Base-by-base conservation (phyloP, 1,140 invertebrate genomes). In the Eueides isabella region DNA sequence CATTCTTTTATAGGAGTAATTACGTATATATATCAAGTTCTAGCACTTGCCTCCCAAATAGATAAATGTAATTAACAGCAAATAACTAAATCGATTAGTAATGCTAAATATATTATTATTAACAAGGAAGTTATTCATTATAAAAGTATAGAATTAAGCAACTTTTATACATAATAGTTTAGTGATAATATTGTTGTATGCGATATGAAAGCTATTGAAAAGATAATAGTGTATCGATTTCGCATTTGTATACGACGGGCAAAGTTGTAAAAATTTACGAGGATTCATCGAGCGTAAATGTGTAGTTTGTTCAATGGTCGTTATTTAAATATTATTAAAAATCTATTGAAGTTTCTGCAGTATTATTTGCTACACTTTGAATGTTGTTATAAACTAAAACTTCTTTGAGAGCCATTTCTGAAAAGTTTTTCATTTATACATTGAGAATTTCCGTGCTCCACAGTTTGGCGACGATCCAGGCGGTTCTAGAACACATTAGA, bases 201-300 rank as follows among this genome's bases (percentile, higher is more conserved):
- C 55, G 67, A 61, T 61, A 69, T 61, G 31, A 61, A 61, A 61
- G 48, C 67, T 69, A 69, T 61, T 61, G 67, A 69, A 69, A 69
- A 69, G 67, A 69, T 61, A 69, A 69, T 23, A 38, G 31, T 69
- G 55, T 69, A 69, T 69, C 31, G 67, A 61, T 69, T 69, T 69
- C 38, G 23, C 67, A 69, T 69, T 69, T 69, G 67, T 69, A 69
- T 61, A 69, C 67, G 35, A 63, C 67, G 55, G 55, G 41, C 55
- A 28, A 61, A 69, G 67, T 69, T 61, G 33, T 69, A 69, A 69
- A 69, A 69, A 69, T 69, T 69, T 69, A 69, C 67, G 67, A 69
- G 48, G 3, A 31, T 61, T 69, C 67, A 69, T 61, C 31, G 67
- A 69, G n/a, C 67, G 48, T 31, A 69, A 69, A 69, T 69, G 48